Conservation (phyloP, 2,888 invertebrate genomes). For the Lasioglossum pauxillum region DNA sequence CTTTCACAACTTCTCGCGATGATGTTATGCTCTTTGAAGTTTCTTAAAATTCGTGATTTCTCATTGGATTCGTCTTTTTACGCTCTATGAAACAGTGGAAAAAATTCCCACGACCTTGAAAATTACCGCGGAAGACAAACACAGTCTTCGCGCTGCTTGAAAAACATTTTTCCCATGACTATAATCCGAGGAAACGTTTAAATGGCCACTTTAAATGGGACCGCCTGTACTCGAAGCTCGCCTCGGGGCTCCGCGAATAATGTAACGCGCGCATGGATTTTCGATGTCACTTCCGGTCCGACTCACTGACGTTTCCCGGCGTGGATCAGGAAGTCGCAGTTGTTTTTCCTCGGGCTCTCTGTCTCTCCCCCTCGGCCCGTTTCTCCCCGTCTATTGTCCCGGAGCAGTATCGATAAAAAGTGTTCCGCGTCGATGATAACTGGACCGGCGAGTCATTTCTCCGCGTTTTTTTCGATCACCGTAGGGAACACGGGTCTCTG, state of each 20-base stretch:
- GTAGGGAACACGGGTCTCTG: background rate
- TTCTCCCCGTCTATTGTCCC: background rate
- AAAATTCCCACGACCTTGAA: background rate
- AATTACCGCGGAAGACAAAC: background rate
- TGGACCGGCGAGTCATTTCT: background rate
- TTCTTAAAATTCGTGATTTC: too few species aligned
- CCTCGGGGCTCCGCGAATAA: background rate
- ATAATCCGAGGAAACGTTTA: background rate
- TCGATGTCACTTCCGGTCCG: background rate
- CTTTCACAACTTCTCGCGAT: too few species aligned
- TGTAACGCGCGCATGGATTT: background rate
- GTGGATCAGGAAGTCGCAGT: background rate
- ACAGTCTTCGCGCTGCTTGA: background rate
- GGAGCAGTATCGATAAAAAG: background rate
- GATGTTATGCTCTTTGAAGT: too few species aligned
- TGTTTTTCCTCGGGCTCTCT: background rate
- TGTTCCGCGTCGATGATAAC: background rate
- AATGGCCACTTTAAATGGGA: background rate
- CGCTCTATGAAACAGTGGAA: too few species aligned
- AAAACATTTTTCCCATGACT: background rate
- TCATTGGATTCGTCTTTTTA: too few species aligned
- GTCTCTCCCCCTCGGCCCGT: background rate
- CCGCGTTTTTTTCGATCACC: background rate
- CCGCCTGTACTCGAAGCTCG: background rate
- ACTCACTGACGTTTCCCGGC: background rate